Base-by-base conservation (phyloP, 2,797 vertebrate genomes). In the Taenioides sp. region DNA sequence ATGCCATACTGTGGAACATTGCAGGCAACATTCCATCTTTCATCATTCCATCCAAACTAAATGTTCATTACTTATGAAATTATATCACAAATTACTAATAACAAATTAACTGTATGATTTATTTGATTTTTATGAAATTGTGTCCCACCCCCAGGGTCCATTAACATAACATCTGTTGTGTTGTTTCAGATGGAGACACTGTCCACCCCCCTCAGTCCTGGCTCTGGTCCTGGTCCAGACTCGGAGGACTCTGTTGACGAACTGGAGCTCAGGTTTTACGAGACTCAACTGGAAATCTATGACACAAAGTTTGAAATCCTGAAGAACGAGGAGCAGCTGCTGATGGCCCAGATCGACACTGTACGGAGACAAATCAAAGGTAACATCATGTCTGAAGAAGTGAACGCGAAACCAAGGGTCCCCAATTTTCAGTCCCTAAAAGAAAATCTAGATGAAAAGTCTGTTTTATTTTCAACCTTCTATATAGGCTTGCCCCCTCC, bases 261-360 rank as follows among this genome's bases (percentile, higher is more conserved):
- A 75, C 89, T 99, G 86, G 98, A 99, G 89, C 91, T 98, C 80
- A 93, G 94, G 27, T 99, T 95, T 87, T 99, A 99, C 17, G 96
- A 97, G 87, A 93, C 90, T 1, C 97, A 98, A 57, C 86, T 98
- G 78, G 96, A 98, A 57, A 87, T 97, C 3, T 97, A 98, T 14
- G 95, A 97, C 70, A 83, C 95, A 81, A 96, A 97, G 82, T 94
- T 98, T 68, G 96, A 98, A 84, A 94, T 97, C 81, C 83, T 98
- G 85, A 98, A 94, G 87, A 94, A 96, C 37, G 97, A 99, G 91
- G 98, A 99, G 84, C 92, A 94, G 86, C 93, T 98, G 67, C 93
- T 99, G 72, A 70, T 95, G 82, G 94, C 95, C 62, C 95, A 97
- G 87, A 88, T 96, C 67, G 95, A 96, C 78, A 93, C 94, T 0